Evolutionary conservation across 2,797 vertebrate genomes (phyloP), one percentile per base, ranked within the genome.

Genomic region (Tolypeutes matacus): DNA sequence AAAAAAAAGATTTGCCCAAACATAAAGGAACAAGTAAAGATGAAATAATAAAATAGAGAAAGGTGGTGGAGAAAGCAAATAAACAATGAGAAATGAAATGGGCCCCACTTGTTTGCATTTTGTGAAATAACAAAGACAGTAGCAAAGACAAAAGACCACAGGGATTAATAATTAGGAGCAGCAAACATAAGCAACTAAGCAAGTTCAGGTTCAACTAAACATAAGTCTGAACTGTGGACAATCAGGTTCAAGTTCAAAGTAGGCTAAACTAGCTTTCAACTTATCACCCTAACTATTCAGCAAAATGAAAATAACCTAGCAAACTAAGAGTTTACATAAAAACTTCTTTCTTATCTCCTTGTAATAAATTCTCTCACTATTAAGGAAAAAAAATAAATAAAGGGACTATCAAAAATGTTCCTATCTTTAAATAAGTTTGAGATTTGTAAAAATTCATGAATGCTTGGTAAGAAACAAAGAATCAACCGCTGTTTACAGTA

Each of bases 1-100:
- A 56, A 39, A 94, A 76, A 97, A 27, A 29, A 91, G 51, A 29
- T 93, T 95, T 94, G 53, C 60, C 80, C 60, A 93, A 95, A 95
- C 69, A 91, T 62, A 88, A 81, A 51, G 34, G 31, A 29, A 92
- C 46, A 29, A 80, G 29, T 89, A 94, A 89, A 89, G 31, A 91
- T 12, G 21, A 92, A 93, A 86, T 60, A 85, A 86, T 64, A 65
- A 56, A 94, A 73, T 4, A 83, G 4, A 84, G 34, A 83, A 34
- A 84, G n/a, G 60, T 77, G 49, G 49, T 78, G 13, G 60, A 75
- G 17, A 91, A 76, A 85, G 42, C 11, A 93, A 89, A 82, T n/a
- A 64, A 87, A 49, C 36, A 85, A 36, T 42, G 49, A 93, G 9
- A 85, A 87, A 75, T 20, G 49, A 77, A n/a, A 70, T 25, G 56